phyloP scores from a whole-genome alignment of 2,113 vertebrate genomes.

The Grammomys surdaster region DNA sequence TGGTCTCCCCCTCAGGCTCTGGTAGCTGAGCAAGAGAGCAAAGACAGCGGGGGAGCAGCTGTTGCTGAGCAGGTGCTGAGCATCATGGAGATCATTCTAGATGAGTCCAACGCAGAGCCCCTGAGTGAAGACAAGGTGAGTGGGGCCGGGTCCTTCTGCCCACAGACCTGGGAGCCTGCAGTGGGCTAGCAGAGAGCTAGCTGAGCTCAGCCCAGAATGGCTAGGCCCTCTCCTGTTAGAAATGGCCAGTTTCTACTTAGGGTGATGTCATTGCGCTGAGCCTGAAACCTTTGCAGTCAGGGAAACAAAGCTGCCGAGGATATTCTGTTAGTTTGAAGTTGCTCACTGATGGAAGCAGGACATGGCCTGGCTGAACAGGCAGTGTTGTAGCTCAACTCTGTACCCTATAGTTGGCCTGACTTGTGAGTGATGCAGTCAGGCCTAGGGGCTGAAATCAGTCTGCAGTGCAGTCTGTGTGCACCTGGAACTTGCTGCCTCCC shows the following conservation, averaged over 20 bases:
- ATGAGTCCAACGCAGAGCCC: slow-evolving; percentile 97
- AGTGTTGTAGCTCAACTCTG: not conserved
- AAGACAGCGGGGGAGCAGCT: slow-evolving; percentile 96
- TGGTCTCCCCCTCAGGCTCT: slow-evolving; percentile 88
- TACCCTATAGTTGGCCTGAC: not conserved
- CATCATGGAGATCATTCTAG: slow-evolving; percentile 99
- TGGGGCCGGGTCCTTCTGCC: not conserved
- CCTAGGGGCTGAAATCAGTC: not conserved
- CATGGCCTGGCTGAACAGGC: not conserved
- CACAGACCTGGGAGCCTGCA: not conserved
- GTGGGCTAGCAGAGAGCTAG: not conserved
- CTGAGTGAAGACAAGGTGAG: slow-evolving; percentile 97
- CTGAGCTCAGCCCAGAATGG: not conserved
- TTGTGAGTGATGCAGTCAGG: not conserved
- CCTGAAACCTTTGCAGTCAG: not conserved
- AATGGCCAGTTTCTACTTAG: slow-evolving; percentile 15
- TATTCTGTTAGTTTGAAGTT: not conserved
- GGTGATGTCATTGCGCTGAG: slow-evolving; percentile 1
- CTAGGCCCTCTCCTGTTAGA: not conserved
- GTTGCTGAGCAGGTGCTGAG: slow-evolving; percentile 99
- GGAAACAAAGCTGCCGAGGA: slow-evolving; percentile 2
- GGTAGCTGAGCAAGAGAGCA: slow-evolving; percentile 98
- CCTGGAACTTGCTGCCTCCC: not conserved
- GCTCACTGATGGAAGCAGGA: not conserved
- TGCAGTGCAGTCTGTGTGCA: not conserved